Conservation (phyloP, 23 tunicate genomes). For the Oikopleura dioica region DNA sequence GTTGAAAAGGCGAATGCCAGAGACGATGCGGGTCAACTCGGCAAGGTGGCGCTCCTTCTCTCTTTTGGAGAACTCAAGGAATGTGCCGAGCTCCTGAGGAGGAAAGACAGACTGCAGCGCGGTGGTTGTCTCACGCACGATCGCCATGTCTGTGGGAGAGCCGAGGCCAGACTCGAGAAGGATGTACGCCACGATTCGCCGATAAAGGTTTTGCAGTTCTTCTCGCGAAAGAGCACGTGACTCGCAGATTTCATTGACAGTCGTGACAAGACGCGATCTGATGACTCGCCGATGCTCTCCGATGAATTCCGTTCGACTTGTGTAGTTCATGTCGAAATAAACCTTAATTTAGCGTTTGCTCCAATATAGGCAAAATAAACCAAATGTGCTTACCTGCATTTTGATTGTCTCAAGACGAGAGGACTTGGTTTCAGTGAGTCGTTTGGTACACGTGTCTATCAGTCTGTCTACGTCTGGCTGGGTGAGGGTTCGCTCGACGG, state of each 20-base stretch:
- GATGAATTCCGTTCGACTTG: slow-evolving; percentile 54
- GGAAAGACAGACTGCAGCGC: slow-evolving; percentile 92
- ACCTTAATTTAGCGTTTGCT: slow-evolving; percentile 12
- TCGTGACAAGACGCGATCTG: slow-evolving; percentile 50
- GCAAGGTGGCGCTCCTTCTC: slow-evolving; percentile 89
- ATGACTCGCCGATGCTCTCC: slow-evolving; percentile 85
- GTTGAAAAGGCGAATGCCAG: slow-evolving; percentile 87
- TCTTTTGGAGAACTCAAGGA: slow-evolving; percentile 51
- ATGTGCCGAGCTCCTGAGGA: slow-evolving; percentile 80
- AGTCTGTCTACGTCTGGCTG: slow-evolving; percentile 80
- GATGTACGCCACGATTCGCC: slow-evolving; percentile 73
- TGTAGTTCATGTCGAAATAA: slow-evolving; percentile 96
- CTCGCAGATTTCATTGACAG: slow-evolving; percentile 72
- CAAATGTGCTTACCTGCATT: slow-evolving; percentile 26
- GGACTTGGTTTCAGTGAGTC: slow-evolving; percentile 45
- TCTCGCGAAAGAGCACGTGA: slow-evolving; percentile 82
- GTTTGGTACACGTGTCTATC: slow-evolving; percentile 60
- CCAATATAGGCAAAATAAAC: neutral
- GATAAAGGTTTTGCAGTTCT: slow-evolving; percentile 76
- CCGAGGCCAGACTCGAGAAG: slow-evolving; percentile 69
- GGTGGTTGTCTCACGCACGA: slow-evolving; percentile 86
- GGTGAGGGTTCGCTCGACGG: slow-evolving; percentile 82
- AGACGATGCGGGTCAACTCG: slow-evolving; percentile 70
- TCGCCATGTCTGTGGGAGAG: slow-evolving; percentile 95
- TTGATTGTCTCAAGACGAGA: slow-evolving; percentile 83